Conservation (phyloP, 2,888 invertebrate genomes). For the Alsophila aescularia region DNA sequence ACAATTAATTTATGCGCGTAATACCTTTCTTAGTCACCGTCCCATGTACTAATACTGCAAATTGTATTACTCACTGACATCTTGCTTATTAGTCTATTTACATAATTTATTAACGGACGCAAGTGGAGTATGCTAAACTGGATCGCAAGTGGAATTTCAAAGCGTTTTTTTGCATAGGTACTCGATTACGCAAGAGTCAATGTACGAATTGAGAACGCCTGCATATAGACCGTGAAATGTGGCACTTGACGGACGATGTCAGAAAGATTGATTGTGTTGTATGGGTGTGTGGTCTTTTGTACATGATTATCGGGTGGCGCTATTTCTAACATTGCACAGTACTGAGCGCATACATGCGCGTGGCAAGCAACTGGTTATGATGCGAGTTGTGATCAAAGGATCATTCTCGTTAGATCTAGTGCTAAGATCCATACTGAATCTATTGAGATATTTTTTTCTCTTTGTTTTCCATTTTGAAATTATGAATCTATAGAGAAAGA, state of each 20-base stretch:
- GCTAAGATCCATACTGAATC: too few relatives aligned
- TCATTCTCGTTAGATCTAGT: too few relatives aligned
- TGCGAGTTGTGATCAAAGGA: too few relatives aligned
- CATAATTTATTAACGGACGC: constrained; percentile 6
- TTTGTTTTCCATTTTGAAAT: too few relatives aligned
- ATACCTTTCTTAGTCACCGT: too few relatives aligned
- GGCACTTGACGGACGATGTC: neutral
- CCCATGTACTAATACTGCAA: neutral
- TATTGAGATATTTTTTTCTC: too few relatives aligned
- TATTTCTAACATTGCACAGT: too few relatives aligned
- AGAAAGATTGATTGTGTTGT: neutral
- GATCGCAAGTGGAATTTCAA: constrained; percentile 8
- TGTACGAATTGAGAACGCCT: constrained; percentile 15
- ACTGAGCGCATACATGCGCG: too few relatives aligned
- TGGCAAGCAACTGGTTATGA: too few relatives aligned
- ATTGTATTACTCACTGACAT: neutral
- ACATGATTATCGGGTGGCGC: too few relatives aligned
- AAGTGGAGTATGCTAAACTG: constrained; percentile 14
- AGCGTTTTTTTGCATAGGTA: constrained; percentile 18
- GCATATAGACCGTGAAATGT: constrained; percentile 17
- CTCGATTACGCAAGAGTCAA: constrained; percentile 12
- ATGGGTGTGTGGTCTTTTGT: neutral
- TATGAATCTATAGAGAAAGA: too few relatives aligned
- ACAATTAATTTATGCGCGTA: too few relatives aligned
- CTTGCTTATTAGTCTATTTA: neutral